Conservation (phyloP, 2,113 vertebrate genomes). For the Trogon melanurus region DNA sequence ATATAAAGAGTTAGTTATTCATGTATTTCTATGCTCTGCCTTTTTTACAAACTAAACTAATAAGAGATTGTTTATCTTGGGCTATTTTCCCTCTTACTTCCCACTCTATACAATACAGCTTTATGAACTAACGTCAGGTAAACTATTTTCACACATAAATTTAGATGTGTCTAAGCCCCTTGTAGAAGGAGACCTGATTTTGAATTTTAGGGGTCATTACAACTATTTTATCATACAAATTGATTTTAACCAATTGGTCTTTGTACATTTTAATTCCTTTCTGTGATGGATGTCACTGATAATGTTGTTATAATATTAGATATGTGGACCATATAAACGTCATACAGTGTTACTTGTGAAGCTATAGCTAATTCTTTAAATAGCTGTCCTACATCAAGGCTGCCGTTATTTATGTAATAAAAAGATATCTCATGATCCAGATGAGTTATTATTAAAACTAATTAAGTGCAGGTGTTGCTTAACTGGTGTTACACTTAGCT, state of each 20-base stretch:
- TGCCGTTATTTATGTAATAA: neutral
- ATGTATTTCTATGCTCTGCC: neutral
- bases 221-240: neutral
- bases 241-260: neutral
- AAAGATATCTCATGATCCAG: neutral
- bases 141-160: neutral
- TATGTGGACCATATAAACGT: neutral
- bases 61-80: neutral
- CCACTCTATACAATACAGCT: neutral
- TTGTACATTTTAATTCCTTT: neutral
- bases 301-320: neutral
- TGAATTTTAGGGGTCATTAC: neutral
- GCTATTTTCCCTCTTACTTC: neutral
- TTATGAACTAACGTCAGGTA: neutral
- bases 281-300: neutral
- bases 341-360: neutral
- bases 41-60: neutral
- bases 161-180: neutral
- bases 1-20: neutral
- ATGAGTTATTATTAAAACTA: neutral
- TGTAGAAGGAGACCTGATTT: neutral
- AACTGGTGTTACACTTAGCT: fast-evolving
- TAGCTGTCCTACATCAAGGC: neutral
- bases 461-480: neutral
- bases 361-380: neutral